These are phyloP conservation scores for Hymenochirus boettgeri DNA, from an alignment of 2,113 vertebrate genomes.

Conservation along the genomic window DNA sequence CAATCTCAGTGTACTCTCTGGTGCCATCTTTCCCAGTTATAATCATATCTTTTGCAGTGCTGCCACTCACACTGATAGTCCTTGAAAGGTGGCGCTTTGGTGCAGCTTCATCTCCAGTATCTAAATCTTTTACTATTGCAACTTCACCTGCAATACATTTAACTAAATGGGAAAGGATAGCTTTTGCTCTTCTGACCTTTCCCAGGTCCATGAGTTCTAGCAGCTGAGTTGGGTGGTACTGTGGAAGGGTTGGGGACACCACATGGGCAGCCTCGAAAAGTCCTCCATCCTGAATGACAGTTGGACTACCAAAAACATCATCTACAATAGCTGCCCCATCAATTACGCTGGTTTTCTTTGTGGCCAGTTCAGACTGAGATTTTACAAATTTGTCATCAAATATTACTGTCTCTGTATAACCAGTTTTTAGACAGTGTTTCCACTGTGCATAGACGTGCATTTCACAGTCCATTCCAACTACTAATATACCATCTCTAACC, in stretches of 20 bases:
- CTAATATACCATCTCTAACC: constrained; percentile 94
- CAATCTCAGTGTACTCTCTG: constrained; percentile 94
- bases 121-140: constrained; percentile 86
- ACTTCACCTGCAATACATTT: constrained; percentile 97
- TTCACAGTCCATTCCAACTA: constrained; percentile 98
- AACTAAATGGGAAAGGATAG: constrained; percentile 93
- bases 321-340: constrained; percentile 76
- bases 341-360: constrained; percentile 76
- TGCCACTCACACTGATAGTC: constrained; percentile 95
- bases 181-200: constrained; percentile 90
- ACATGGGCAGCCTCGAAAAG: constrained; percentile 95
- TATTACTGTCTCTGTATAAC: constrained; percentile 62
- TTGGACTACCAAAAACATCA: constrained; percentile 82
- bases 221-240: constrained; percentile 95
- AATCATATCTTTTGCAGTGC: constrained; percentile 93
- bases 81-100: constrained; percentile 87
- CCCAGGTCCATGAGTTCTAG: constrained; percentile 96
- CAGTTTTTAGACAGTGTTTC: constrained; percentile 80
- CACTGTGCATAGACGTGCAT: constrained; percentile 98
- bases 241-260: constrained; percentile 91
- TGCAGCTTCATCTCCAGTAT: constrained; percentile 81
- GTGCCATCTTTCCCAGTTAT: constrained; percentile 91
- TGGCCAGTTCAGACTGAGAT: constrained; percentile 50
- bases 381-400: constrained; percentile 60
- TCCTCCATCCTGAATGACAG: constrained; percentile 89